Conservation (phyloP, 1,140 invertebrate species). For the Wasmannia auropunctata region DNA sequence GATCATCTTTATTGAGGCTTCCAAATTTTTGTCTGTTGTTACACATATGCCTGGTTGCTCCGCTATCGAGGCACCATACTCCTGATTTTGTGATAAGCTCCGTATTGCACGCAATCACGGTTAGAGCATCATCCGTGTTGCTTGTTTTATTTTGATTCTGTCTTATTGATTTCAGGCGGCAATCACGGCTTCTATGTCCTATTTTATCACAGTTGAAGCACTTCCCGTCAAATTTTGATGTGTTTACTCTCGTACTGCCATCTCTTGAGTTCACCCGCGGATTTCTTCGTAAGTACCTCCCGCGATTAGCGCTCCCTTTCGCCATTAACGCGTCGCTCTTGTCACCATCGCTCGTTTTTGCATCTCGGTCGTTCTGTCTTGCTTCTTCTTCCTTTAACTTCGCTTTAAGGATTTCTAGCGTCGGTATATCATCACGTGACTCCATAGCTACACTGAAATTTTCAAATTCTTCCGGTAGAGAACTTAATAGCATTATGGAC, state of each 20-base stretch:
- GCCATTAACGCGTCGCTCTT: neutral
- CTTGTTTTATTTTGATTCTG: neutral
- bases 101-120: constrained; percentile 45
- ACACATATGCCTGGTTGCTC: constrained; percentile 67
- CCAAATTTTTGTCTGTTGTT: constrained; percentile 57
- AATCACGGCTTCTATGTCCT: constrained; percentile 8
- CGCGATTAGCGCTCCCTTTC: neutral
- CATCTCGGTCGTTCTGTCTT: constrained; percentile 11
- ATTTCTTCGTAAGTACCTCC: neutral
- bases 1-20: neutral
- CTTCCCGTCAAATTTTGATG: neutral
- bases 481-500: constrained; percentile 19
- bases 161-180: neutral
- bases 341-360: neutral
- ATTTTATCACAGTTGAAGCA: constrained; percentile 41
- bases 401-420: neutral
- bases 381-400: constrained; percentile 35
- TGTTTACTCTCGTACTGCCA: neutral
- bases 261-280: neutral
- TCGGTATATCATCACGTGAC: constrained; percentile 8
- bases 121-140: neutral
- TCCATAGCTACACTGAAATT: constrained; percentile 36
- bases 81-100: neutral
- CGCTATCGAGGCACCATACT: constrained; percentile 69
- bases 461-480: neutral